Percentiles rank a stretch among this genome's conserved stretches.
Evolutionary conservation across 2,113 vertebrate genomes (phyloP).

Genomic region (Boulengerochromis microlepis): DNA sequence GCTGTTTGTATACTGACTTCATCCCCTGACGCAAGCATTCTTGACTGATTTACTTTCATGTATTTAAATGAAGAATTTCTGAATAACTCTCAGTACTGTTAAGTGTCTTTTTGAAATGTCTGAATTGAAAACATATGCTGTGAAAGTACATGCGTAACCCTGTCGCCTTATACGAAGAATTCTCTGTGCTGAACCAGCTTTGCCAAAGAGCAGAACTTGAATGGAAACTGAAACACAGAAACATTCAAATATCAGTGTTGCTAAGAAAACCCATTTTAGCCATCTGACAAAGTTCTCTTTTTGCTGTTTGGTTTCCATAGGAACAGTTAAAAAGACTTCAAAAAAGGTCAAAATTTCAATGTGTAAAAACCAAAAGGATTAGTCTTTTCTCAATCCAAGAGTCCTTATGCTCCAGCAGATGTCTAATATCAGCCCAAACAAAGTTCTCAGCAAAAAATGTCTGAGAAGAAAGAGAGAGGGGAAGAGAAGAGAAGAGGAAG

Average conservation of each 20-base stretch:
- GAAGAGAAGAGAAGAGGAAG: background rate
- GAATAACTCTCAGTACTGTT: background rate
- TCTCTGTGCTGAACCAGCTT: background rate
- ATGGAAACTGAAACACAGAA: constrained; percentile 28
- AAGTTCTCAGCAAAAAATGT: constrained; percentile 6
- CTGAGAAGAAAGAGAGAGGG: background rate
- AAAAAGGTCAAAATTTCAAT: constrained; percentile 48
- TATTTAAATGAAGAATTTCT: background rate
- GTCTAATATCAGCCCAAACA: background rate
- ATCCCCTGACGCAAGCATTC: background rate
- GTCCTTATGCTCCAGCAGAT: constrained; percentile 24
- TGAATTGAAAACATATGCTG: background rate
- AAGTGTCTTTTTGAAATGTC: background rate
- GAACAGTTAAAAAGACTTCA: constrained; percentile 60
- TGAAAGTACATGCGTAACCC: constrained; percentile 10
- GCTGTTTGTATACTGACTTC: background rate
- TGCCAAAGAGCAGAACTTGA: constrained; percentile 6
- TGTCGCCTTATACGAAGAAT: constrained; percentile 11
- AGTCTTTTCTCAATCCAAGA: constrained; percentile 36
- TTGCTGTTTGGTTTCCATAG: constrained; percentile 57
- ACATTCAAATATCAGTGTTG: constrained; percentile 20
- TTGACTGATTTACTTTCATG: background rate
- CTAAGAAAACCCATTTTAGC: constrained; percentile 30
- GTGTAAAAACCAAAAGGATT: constrained; percentile 50
- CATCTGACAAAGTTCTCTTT: constrained; percentile 24